phyloP scores from a whole-genome alignment of 2,797 vertebrate genomes.

The Cossypha polioptera region DNA sequence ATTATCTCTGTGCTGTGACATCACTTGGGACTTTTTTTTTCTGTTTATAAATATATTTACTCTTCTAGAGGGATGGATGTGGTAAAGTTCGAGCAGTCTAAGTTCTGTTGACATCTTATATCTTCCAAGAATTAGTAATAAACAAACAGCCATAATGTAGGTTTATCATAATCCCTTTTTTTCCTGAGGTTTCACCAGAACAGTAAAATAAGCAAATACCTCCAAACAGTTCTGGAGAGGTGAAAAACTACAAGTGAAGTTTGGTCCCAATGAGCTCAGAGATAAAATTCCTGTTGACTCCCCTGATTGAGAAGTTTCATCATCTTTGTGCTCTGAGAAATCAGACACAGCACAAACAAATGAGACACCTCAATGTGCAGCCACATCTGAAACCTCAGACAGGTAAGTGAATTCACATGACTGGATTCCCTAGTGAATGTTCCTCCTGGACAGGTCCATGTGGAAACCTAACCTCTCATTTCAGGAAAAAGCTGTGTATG shows the following conservation, averaged over 20 bases:
- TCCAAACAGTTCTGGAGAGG: background rate
- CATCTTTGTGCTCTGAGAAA: background rate
- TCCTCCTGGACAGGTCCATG: background rate
- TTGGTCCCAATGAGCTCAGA: background rate
- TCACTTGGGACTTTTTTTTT: background rate
- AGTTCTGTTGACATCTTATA: background rate
- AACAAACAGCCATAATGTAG: background rate
- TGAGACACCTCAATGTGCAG: background rate
- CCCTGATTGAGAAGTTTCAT: background rate
- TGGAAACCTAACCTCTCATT: background rate
- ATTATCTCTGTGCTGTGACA: background rate
- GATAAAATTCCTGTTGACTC: background rate
- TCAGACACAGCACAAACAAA: background rate
- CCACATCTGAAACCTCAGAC: background rate
- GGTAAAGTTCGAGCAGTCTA: background rate
- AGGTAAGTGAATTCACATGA: background rate
- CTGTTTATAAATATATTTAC: background rate
- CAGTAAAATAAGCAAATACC: background rate
- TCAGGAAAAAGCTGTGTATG: background rate
- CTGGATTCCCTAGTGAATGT: background rate
- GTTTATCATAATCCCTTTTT: background rate
- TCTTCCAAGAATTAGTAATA: background rate
- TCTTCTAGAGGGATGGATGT: background rate
- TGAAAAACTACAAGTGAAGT: background rate
- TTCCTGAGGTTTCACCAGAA: background rate